Conservation (phyloP, 2,888 invertebrate species). For the Sphaeridia pumilis region DNA sequence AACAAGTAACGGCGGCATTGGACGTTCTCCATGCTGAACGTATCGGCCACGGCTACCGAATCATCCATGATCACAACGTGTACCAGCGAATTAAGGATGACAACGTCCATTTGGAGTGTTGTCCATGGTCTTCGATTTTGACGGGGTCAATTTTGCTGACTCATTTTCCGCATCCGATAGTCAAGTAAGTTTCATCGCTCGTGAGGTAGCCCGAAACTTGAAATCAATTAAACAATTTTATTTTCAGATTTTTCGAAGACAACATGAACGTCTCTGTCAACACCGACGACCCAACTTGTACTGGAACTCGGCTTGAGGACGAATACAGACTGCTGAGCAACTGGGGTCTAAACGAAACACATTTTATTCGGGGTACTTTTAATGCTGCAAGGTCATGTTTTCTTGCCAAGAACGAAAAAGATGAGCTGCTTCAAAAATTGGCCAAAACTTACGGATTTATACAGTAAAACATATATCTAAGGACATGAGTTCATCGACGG, state of each 20-base stretch:
- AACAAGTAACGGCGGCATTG: slow-evolving; percentile 43
- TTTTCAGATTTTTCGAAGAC: slow-evolving; percentile 46
- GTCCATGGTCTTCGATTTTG: slow-evolving; percentile 46
- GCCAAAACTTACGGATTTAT: slow-evolving; percentile 26
- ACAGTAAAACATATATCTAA: no score
- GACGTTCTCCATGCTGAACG: slow-evolving; percentile 45
- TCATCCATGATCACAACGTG: slow-evolving; percentile 41
- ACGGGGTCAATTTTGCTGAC: slow-evolving; percentile 44
- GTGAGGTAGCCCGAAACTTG: no score
- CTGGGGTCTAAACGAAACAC: slow-evolving; percentile 44
- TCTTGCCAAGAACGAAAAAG: slow-evolving; percentile 43
- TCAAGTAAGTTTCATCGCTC: no score
- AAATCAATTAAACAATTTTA: no score
- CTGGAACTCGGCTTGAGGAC: slow-evolving; percentile 42
- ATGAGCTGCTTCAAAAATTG: slow-evolving; percentile 37
- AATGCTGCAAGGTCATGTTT: slow-evolving; percentile 45
- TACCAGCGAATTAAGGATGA: slow-evolving; percentile 40
- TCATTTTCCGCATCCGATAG: slow-evolving; percentile 41
- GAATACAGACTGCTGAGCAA: slow-evolving; percentile 43
- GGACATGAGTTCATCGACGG: no score
- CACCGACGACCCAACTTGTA: slow-evolving; percentile 47
- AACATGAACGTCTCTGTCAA: slow-evolving; percentile 47
- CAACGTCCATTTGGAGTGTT: slow-evolving; percentile 44
- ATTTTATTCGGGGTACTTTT: slow-evolving; percentile 44
- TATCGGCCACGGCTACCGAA: slow-evolving; percentile 49